Evolutionary conservation across 1,140 invertebrate genomes (phyloP), one percentile per base, ranked within the genome.

Genomic region (Cydia fagiglandana): DNA sequence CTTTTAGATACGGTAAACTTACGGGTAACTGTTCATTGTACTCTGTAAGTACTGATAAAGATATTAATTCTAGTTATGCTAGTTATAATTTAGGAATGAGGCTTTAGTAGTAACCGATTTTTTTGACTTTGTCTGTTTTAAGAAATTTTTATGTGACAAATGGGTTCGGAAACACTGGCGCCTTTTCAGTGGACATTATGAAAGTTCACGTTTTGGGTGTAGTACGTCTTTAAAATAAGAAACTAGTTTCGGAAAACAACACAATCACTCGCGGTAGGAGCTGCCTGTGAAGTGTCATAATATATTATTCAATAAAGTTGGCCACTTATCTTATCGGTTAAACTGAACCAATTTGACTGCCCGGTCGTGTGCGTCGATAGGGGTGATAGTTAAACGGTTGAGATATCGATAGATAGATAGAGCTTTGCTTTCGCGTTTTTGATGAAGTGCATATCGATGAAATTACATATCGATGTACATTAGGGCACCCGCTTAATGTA

Each of bases 281-380:
- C 47, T 13, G 45, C 13, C 15, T 4, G 15, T 17, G 53, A 17
- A 56, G 53, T 56, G 53, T 56, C 53, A 56, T 20, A 56, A 56
- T 56, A 56, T 56, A 17, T 56, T 20, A 9, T n/a, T 17, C 53
- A 20, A 56, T 56, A 56, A 56, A 56, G 53, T 56, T 56, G 15
- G 53, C 53, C 53, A 56, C 15, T 68, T 68, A 68, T 68, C 64
- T 68, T 68, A 68, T 68, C 64, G n/a, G 64, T 10, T 68, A 68
- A 68, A 68, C 64, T 68, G 64, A 68, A 68, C 64, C 64, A 38
- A 68, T 68, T 68, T 68, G 30, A 68, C 64, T 68, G 64, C 28
- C 64, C 64, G 30, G 2, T 5, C 64, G 64, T 68, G 64, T 34
- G 64, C 38, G 30, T 34, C 30, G 30, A 30, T 68, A 38, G 64